phyloP scores from a whole-genome alignment of 2,113 vertebrate genomes.

The Azemiops feae region DNA sequence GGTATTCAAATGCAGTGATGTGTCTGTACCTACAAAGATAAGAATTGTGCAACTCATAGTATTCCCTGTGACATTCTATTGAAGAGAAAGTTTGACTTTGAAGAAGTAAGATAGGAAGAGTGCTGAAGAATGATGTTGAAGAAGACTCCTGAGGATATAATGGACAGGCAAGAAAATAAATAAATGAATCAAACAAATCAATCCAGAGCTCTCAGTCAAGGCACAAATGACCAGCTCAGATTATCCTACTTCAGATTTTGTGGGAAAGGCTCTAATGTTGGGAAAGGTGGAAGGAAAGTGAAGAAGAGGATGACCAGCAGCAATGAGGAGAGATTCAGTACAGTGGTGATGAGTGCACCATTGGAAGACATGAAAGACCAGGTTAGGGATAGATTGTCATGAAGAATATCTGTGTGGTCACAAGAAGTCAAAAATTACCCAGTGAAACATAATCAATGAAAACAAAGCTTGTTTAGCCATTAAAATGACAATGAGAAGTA shows the following conservation, averaged over 20 bases:
- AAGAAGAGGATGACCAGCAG: not conserved
- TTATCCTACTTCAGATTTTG: not conserved
- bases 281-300: not conserved
- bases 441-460: not conserved
- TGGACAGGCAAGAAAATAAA: not conserved
- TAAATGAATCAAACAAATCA: not conserved
- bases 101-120: not conserved
- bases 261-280: not conserved
- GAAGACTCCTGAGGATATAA: not conserved
- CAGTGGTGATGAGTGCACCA: not conserved
- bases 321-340: not conserved
- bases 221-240: not conserved
- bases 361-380: not conserved
- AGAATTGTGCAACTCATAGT: not conserved
- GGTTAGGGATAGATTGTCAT: not conserved
- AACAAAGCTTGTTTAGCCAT: not conserved
- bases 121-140: not conserved
- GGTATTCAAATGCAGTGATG: not conserved
- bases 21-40: not conserved
- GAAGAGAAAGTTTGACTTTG: not conserved
- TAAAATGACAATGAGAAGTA: no score
- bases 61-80: not conserved
- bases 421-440: not conserved
- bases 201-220: not conserved
- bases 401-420: not conserved